Evolutionary conservation across 2,797 vertebrate species (phyloP), one percentile per base, ranked within the genome.

Genomic region (Okamejei kenojei): DNA sequence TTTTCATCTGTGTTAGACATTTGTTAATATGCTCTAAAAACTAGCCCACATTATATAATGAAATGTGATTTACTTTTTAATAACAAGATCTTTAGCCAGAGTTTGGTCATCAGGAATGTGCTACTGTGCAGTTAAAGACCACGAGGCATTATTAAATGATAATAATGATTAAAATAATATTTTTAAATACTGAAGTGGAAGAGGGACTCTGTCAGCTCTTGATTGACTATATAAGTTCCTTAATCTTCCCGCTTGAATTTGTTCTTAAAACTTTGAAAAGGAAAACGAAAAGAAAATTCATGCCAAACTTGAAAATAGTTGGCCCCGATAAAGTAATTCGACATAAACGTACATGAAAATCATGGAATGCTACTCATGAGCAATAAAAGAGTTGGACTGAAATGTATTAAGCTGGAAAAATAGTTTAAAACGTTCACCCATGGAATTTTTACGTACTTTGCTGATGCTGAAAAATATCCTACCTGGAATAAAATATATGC

Each of bases 111-210:
- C 58, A 86, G 29, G n/a, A 65, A 32, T 68, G 54, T 86, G 58
- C 29, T 15, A 65, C 7, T n/a, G 19, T 32, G 15, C 26, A 4
- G 4, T 26, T 88, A 32, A 88, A 32, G 68, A 88, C 65, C 17
- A 68, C 32, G 7, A 58, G 21, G 0, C 82, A 32, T 86, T 86
- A 29, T 63, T 58, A 63, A 29, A 63, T 61, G 32, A 88, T 65
- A 88, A n/a, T 32, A 63, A n/a, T 68, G 61, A n/a, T 88, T 88
- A 88, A 88, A 88, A 88, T 79, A 38, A 35, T 26, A 86, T 63
- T 63, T 84, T 54, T 86, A n/a, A 81, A 84, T 88, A n/a, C 58
- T 6, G 84, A 88, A 6, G n/a, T 63, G 7, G 32, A 88, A 86
- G 61, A 68, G 6, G 9, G 29, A 10, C 21, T 1, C n/a, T 61